Conservation (phyloP, 2,888 invertebrate genomes). For the Desoria tigrina region DNA sequence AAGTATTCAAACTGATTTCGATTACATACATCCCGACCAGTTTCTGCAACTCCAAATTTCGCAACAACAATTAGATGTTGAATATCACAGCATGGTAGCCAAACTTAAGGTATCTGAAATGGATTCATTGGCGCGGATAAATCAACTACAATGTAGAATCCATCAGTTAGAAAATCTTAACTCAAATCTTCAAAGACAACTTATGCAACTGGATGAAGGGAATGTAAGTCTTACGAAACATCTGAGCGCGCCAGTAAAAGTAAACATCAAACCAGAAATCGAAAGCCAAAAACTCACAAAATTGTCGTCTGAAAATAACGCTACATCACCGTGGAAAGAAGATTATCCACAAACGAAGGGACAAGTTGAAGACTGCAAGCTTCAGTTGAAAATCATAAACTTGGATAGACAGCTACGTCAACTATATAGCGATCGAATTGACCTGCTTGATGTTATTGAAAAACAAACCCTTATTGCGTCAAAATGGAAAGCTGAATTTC, state of each 20-base stretch:
- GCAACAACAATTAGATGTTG: conserved; percentile 1
- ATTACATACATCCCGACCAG: neutral
- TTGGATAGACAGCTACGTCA: neutral
- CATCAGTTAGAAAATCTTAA: neutral
- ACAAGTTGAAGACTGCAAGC: too few species aligned
- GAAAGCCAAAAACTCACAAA: too few species aligned
- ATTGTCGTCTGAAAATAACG: too few species aligned
- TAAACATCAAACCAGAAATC: too few species aligned
- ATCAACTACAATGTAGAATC: neutral
- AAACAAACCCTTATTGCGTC: neutral
- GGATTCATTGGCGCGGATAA: too few species aligned
- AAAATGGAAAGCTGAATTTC: conserved; percentile 4
- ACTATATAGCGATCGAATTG: neutral
- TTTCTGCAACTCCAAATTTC: neutral
- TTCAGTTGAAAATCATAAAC: neutral
- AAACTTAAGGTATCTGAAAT: neutral
- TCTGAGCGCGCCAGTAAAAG: too few species aligned
- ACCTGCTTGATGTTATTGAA: neutral
- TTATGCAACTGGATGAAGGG: neutral
- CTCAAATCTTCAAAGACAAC: neutral
- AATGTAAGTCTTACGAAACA: neutral
- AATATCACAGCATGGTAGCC: neutral
- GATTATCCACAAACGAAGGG: neutral
- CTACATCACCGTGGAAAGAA: neutral
- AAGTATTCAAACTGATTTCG: conserved; percentile 2